Evolutionary conservation across 2,888 invertebrate genomes (phyloP), one percentile per base, ranked within the genome.

Genomic region (Crepidodera aurea): DNA sequence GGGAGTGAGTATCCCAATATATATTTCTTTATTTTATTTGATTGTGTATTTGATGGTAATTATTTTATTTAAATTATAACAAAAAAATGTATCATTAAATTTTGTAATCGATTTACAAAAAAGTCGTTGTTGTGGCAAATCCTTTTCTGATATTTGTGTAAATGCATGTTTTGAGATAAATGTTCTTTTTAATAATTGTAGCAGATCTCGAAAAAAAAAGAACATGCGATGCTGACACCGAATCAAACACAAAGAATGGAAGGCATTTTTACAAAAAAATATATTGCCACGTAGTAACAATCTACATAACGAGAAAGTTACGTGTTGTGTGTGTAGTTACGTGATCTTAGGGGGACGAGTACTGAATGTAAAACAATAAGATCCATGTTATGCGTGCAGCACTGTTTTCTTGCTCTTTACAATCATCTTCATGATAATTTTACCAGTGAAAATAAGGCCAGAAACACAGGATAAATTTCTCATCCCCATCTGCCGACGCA

Each of bases 271-370:
- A 8, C 5, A 7, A 53, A 53, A 62, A 63, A 70, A 69, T 69
- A 69, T 71, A 71, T 72, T 67, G 65, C 68, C 68, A 70, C 70
- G 69, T 73, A 68, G 60, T 68, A 65, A 72, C 69, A 70, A 71
- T 74, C 71, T 72, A 66, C 73, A 72, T 74, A 74, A 74, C 74
- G 74, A 73, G 69, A 65, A 72, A 68, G 68, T 74, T 67, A 74
- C 73, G 74, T 74, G 73, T 70, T 70, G 66, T 71, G 70, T 73
- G 66, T 72, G 68, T 71, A 73, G 73, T 72, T 71, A 74, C 73
- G 74, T 72, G 73, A 71, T 73, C 71, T 68, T 69, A 66, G 60
- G 60, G 48, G 58, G 62, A 73, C 71, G 71, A 46, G 69, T 32
- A 55, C 54, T 60, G 73, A 72, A 73, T 73, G 68, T 68, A 67